phyloP scores from a whole-genome alignment of 2,888 invertebrate species.

The Oxystoma pomonae region DNA sequence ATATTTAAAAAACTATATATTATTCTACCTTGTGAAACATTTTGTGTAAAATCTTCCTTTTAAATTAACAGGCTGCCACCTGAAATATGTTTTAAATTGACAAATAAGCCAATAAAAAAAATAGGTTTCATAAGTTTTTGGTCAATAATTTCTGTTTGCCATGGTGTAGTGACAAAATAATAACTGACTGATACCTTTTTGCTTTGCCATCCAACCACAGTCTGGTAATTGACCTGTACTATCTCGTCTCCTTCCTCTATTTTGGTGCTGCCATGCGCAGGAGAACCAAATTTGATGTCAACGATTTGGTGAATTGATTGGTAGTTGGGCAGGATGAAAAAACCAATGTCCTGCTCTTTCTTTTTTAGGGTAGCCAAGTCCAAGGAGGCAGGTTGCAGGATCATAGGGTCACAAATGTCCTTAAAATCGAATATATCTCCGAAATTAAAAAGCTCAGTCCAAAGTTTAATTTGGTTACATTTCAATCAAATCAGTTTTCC shows the following conservation, averaged over 20 bases:
- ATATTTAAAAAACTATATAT: too few relatives aligned
- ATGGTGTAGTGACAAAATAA: too few relatives aligned
- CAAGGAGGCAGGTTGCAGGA: constrained; percentile 87
- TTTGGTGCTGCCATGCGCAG: constrained; percentile 87
- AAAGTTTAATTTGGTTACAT: too few relatives aligned
- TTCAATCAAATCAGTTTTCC: too few relatives aligned
- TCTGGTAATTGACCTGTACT: constrained; percentile 76
- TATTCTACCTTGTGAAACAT: too few relatives aligned
- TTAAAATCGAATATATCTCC: constrained; percentile 39
- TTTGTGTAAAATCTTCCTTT: too few relatives aligned
- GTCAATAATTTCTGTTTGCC: too few relatives aligned
- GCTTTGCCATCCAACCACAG: constrained; percentile 77
- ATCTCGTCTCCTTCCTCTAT: constrained; percentile 96
- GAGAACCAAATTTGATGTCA: constrained; percentile 86
- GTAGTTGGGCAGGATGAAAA: constrained; percentile 83
- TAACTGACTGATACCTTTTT: constrained; percentile 64
- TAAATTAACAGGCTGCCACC: too few relatives aligned
- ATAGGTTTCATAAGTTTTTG: too few relatives aligned
- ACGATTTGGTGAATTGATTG: constrained; percentile 78
- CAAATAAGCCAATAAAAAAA: too few relatives aligned
- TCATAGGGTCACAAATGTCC: constrained; percentile 83
- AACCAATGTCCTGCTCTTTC: constrained; percentile 83
- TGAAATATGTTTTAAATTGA: too few relatives aligned
- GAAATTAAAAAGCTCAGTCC: background rate
- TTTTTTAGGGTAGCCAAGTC: constrained; percentile 84